phyloP scores from a whole-genome alignment of 2,888 invertebrate genomes.

The Eupeodes luniger region DNA sequence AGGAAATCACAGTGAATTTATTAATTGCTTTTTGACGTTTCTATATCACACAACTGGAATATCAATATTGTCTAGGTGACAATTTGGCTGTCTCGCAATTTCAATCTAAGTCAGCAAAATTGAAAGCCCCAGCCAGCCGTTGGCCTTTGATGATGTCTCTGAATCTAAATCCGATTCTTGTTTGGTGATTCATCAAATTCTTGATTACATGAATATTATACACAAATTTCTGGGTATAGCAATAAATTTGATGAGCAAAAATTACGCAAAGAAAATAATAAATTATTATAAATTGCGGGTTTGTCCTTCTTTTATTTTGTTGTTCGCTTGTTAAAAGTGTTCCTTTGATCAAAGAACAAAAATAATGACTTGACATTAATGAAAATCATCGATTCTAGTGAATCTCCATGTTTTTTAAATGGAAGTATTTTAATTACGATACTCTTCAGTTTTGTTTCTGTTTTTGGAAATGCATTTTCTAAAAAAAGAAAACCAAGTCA shows the following conservation, averaged over 20 bases:
- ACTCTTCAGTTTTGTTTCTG: neutral
- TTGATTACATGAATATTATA: neutral
- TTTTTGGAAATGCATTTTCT: neutral
- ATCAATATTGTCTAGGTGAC: constrained; percentile 23
- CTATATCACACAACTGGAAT: neutral
- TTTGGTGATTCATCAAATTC: constrained; percentile 31
- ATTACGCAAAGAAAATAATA: constrained; percentile 56
- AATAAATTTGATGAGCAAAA: constrained; percentile 39
- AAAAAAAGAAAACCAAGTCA: neutral
- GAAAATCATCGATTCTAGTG: constrained; percentile 28
- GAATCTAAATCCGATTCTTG: neutral
- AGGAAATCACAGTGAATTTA: neutral
- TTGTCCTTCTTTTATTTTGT: neutral
- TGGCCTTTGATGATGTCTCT: constrained; percentile 14
- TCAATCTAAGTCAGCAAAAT: too few relatives aligned
- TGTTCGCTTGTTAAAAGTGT: neutral
- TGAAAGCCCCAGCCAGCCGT: neutral
- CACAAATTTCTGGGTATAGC: constrained; percentile 47
- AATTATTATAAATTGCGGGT: constrained; percentile 42
- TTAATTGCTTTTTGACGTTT: neutral
- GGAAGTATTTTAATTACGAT: constrained; percentile 25
- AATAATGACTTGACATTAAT: constrained; percentile 23
- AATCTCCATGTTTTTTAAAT: constrained; percentile 20
- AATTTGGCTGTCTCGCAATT: neutral
- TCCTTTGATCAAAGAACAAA: constrained; percentile 24